Evolutionary conservation across 2,113 vertebrate genomes (phyloP).

Genomic region (Festucalex cinctus): DNA sequence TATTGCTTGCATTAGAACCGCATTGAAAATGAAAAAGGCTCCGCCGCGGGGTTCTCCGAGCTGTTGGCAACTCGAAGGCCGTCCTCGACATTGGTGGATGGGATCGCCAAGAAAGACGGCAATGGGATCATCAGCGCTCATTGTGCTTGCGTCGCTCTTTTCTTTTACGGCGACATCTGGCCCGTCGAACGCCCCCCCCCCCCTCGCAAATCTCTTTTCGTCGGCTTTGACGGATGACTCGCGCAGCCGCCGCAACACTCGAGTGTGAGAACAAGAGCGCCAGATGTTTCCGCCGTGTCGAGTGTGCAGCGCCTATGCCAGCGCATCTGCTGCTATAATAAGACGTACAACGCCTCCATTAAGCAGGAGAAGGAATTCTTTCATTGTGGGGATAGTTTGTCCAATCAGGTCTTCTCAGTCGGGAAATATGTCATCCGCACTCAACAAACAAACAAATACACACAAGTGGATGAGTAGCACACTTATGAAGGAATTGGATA

Average conservation of each 20-base stretch:
- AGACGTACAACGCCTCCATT: neutral
- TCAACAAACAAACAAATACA: neutral
- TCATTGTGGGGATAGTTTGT: neutral
- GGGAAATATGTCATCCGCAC: neutral
- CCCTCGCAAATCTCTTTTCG: slow-evolving; percentile 41
- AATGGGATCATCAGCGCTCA: slow-evolving; percentile 46
- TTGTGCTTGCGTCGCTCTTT: slow-evolving; percentile 56
- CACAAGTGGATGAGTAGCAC: neutral
- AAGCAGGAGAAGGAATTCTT: neutral
- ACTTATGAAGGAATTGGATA: neutral
- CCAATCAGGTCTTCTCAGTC: neutral
- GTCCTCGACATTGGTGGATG: slow-evolving; percentile 8
- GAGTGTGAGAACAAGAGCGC: neutral
- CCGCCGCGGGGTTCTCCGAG: neutral
- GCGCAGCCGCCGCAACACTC: slow-evolving; percentile 50
- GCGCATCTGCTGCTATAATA: slow-evolving; percentile 51
- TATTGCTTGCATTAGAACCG: slow-evolving; percentile 40
- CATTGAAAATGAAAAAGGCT: slow-evolving; percentile 20
- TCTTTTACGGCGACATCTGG: slow-evolving; percentile 60
- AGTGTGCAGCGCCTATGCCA: slow-evolving; percentile 1
- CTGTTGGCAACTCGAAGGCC: slow-evolving; percentile 31
- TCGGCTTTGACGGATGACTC: slow-evolving; percentile 64
- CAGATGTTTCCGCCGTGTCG: slow-evolving; percentile 2
- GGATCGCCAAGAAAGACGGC: slow-evolving; percentile 14
- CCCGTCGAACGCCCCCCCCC: slow-evolving; percentile 28